Conservation (phyloP, 2,113 vertebrate species). For the Xyliphius kryptos region DNA sequence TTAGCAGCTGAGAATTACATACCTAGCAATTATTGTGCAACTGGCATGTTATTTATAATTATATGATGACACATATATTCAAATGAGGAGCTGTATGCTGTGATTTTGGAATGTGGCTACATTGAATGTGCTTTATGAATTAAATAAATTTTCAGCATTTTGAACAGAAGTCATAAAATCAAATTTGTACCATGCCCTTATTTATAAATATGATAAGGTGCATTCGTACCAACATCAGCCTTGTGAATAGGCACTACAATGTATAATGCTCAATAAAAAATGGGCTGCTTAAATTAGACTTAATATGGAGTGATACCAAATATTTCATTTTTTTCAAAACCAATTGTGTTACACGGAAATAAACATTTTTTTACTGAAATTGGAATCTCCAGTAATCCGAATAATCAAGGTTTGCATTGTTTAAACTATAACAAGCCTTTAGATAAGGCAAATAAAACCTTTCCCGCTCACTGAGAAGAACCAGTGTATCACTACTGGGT, state of each 20-base stretch:
- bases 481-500: too few relatives aligned
- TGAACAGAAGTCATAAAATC: constrained; percentile 22
- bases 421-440: too few relatives aligned
- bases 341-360: too few relatives aligned
- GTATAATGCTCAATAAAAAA: constrained; percentile 3
- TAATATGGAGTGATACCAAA: constrained; percentile 22
- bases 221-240: neutral
- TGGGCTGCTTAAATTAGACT: constrained; percentile 11
- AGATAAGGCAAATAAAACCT: too few relatives aligned
- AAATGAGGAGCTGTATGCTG: constrained; percentile 8
- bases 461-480: too few relatives aligned
- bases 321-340: too few relatives aligned
- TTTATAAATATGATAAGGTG: constrained; percentile 14
- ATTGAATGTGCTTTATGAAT: constrained; percentile 29
- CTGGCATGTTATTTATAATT: constrained; percentile 33
- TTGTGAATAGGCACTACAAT: constrained; percentile 4
- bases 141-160: constrained; percentile 8
- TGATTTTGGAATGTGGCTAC: neutral
- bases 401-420: too few relatives aligned
- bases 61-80: constrained; percentile 15
- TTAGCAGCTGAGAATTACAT: constrained; percentile 29
- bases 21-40: constrained; percentile 32
- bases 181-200: constrained; percentile 17
- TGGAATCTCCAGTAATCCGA: too few relatives aligned
- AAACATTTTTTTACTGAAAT: too few relatives aligned